These are phyloP conservation scores for Laothoe populi DNA, from an alignment of 2,888 invertebrate genomes.

Conservation along the genomic window DNA sequence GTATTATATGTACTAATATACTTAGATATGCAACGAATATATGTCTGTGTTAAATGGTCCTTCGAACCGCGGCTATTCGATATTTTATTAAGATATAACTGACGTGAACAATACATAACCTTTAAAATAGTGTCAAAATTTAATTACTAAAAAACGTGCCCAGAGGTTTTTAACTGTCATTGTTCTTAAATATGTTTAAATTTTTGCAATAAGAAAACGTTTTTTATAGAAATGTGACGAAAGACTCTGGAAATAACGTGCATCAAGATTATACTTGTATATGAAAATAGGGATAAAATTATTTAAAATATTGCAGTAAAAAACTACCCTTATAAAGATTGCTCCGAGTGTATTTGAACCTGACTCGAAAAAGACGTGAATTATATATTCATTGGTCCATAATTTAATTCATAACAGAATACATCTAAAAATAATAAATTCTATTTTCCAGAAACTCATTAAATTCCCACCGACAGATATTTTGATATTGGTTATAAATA, in stretches of 20 bases:
- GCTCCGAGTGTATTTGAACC: background rate
- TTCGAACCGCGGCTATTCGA: background rate
- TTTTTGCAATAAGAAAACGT: background rate
- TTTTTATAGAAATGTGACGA: background rate
- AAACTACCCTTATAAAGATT: background rate
- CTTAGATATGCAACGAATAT: slow-evolving; percentile 9
- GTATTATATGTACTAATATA: background rate
- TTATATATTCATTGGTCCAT: background rate
- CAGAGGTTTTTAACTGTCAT: background rate
- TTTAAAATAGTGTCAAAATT: too few relatives aligned
- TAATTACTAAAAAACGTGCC: background rate
- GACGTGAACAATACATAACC: too few relatives aligned
- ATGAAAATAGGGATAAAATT: too few relatives aligned
- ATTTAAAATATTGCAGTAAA: background rate
- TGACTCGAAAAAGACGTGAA: background rate
- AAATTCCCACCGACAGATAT: slow-evolving; percentile 27
- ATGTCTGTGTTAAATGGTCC: background rate
- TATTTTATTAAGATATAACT: background rate
- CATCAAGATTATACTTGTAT: slow-evolving; percentile 2
- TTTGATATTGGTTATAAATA: slow-evolving; percentile 32
- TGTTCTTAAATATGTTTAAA: slow-evolving; percentile 1
- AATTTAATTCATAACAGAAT: background rate
- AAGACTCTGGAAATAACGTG: background rate
- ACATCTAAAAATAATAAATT: background rate
- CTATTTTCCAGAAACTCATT: background rate